phyloP scores from a whole-genome alignment of 2,888 invertebrate species.

The Mechanitis messenoides region DNA sequence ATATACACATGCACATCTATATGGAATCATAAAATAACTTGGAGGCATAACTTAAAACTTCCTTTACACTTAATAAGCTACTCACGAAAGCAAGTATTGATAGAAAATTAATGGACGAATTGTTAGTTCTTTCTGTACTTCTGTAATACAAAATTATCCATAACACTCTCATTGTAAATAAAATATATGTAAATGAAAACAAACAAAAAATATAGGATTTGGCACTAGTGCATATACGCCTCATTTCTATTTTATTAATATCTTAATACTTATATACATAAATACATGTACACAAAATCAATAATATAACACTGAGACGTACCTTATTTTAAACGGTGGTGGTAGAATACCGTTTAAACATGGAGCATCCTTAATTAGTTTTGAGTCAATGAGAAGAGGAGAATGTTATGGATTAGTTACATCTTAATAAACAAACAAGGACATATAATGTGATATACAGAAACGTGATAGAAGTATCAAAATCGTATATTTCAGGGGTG shows the following conservation, averaged over 20 bases:
- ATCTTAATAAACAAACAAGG: conserved; percentile 54
- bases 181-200: conserved; percentile 28
- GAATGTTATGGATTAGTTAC: conserved; percentile 77
- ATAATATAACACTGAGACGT: conserved; percentile 68
- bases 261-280: conserved; percentile 55
- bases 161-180: conserved; percentile 62
- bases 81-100: conserved; percentile 59
- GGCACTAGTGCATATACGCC: conserved; percentile 61
- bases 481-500: no score
- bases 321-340: conserved; percentile 73
- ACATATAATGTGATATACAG: conserved; percentile 46
- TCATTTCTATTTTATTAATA: conserved; percentile 49
- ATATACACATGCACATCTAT: conserved; percentile 64
- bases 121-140: conserved; percentile 27
- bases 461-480: conserved; percentile 42
- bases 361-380: conserved; percentile 75
- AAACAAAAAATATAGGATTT: conserved; percentile 34
- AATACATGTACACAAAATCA: conserved; percentile 65
- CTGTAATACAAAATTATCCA: conserved; percentile 49
- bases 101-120: conserved; percentile 33
- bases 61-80: conserved; percentile 55
- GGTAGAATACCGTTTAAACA: conserved; percentile 72
- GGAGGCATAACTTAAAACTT: conserved; percentile 49
- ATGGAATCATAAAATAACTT: conserved; percentile 50
- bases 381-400: conserved; percentile 74